Evolutionary conservation across 2,888 invertebrate genomes (phyloP).

Genomic region (Listrodromus nycthemerus): DNA sequence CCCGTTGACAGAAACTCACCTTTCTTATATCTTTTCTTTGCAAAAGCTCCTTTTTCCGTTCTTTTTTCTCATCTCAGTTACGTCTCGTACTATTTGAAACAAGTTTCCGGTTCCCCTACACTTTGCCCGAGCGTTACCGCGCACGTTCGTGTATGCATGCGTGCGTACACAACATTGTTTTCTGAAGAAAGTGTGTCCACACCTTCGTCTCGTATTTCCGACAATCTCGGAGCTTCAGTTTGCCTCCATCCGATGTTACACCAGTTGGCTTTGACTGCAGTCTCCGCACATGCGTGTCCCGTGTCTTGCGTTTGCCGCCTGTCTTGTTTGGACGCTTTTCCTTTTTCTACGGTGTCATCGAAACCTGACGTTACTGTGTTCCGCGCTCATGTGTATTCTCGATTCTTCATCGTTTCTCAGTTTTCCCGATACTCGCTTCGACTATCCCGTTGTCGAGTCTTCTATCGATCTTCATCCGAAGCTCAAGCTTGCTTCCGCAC

Average conservation of each 20-base stretch:
- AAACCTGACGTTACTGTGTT: neutral
- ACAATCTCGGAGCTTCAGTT: neutral
- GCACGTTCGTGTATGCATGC: neutral
- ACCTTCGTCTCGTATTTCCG: slow-evolving; percentile 1
- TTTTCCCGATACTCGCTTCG: neutral
- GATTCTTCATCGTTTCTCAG: neutral
- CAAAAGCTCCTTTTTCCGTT: neutral
- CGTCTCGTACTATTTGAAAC: neutral
- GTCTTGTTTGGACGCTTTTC: neutral
- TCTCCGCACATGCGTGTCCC: neutral
- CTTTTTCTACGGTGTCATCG: neutral
- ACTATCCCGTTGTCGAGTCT: neutral
- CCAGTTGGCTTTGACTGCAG: slow-evolving; percentile 2
- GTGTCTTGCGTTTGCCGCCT: neutral
- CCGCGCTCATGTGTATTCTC: neutral
- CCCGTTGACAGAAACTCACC: neutral
- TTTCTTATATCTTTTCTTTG: neutral
- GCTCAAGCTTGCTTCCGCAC: no score
- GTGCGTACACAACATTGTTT: neutral
- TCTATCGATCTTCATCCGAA: neutral
- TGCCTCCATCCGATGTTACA: neutral
- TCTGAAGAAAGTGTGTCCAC: neutral
- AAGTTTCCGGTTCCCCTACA: neutral
- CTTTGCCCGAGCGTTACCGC: neutral
- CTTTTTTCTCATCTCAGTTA: neutral